Conservation (phyloP, 2,888 invertebrate genomes). For the Dasypolia templi region DNA sequence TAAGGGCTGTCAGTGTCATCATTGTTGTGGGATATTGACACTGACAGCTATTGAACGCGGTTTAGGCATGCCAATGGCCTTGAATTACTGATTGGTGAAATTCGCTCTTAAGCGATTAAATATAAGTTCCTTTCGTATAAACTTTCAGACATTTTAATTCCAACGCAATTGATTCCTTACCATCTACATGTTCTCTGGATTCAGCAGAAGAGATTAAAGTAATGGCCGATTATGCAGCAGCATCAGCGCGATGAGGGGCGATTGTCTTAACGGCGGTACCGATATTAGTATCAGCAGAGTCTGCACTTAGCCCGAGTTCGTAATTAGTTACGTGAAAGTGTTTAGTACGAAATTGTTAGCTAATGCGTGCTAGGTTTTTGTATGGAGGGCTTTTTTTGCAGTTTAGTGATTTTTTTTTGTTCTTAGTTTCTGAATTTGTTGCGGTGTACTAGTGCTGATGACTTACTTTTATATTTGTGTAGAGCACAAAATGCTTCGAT, state of each 20-base stretch:
- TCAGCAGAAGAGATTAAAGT: constrained; percentile 57
- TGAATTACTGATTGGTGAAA: neutral
- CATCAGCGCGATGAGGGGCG: constrained; percentile 46
- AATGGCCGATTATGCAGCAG: constrained; percentile 59
- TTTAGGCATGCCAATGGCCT: neutral
- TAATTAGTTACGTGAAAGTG: constrained; percentile 23
- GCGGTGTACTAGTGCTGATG: too few species aligned
- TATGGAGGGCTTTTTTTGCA: neutral
- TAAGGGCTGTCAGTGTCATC: neutral
- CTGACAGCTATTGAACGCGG: too few species aligned
- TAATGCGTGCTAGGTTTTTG: neutral
- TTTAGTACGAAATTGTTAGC: constrained; percentile 22
- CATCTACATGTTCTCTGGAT: constrained; percentile 24
- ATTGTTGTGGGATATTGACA: neutral
- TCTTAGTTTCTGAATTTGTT: too few species aligned
- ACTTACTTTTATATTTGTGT: too few species aligned
- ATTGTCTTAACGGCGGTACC: constrained; percentile 55
- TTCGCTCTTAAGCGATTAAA: neutral
- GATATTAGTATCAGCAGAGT: constrained; percentile 46
- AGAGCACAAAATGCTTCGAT: too few species aligned
- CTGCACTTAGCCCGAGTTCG: constrained; percentile 19
- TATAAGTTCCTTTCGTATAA: neutral
- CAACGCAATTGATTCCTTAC: constrained; percentile 31
- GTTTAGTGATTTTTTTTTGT: too few species aligned
- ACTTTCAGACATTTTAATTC: neutral